Evolutionary conservation across 2,797 vertebrate species (phyloP), one percentile per base, ranked within the genome.

Genomic region (Aulostomus chinensis): DNA sequence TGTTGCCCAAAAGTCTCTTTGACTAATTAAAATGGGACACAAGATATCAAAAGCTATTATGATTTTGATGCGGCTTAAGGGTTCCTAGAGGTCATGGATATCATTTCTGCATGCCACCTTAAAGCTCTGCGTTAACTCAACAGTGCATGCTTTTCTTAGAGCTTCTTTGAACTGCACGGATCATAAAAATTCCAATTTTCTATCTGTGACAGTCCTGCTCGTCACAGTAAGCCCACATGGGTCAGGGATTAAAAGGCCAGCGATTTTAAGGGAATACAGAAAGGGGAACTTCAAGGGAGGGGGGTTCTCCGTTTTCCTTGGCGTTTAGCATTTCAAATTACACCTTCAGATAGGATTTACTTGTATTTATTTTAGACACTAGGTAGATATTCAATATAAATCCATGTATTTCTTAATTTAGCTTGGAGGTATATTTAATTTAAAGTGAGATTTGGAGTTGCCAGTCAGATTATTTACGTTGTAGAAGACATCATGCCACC

Each of bases 141-240:
- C 36, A 46, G 43, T 36, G 34, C 22, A 49, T 20, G 28, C 37
- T 60, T 38, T 14, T 48, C 18, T 39, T 12, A 40, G 36, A 63
- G 29, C 34, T 32, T 16, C 55, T 76, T 55, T 76, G 52, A 58
- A 61, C 55, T 47, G 7, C 29, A 15, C 4, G 31, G 14, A 17
- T 51, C 21, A 22, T 20, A 47, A 9, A 68, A 55, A 52, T 34
- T 61, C 17, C 10, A 32, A 33, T 69, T 68, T 54, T 29, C 18
- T 48, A 3, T 60, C 26, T 37, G 32, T 63, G 60, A 64, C 43
- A 51, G 46, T 50, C 2, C 13, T 5, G 28, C 18, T 42, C 12
- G 25, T 58, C 38, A 42, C 52, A 64, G 26, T 40, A 18, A 31
- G 56, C 28, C 34, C 29, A 20, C 26, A 24, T 32, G 9, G 36